Base-by-base conservation (phyloP, 2,113 vertebrate species). In the Oenanthe oenanthe region DNA sequence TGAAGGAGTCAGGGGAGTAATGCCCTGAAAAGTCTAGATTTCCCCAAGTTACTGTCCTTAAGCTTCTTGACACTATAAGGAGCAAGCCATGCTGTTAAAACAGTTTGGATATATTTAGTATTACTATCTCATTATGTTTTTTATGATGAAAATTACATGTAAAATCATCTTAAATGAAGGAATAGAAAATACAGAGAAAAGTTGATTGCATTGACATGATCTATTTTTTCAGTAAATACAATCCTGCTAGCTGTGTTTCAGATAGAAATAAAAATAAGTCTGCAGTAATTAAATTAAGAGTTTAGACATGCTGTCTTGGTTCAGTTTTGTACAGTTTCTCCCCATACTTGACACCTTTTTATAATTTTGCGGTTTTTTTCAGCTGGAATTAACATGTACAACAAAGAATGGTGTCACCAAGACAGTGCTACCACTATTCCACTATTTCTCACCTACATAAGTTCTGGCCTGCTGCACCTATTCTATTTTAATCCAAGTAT, bases 281-380 rank as follows among this genome's bases (percentile, higher is more conserved):
- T 97, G 54, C 34, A 94, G 63, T 97, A 97, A 97, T 96, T 96
- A 97, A 97, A 97, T 97, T 96, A 97, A 97, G 81, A 87, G 31
- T 31, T 96, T 97, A 92, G 66, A 40, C 63, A 80, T 76, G 70
- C 73, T 95, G 42, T 42, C 95, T 92, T 85, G 32, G 10, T 86
- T 68, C 91, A 88, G 45, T 82, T 95, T 89, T 62, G 42, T 63
- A 65, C 29, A 45, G 14, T 1, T 17, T 75, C 63, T 83, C 79
- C 31, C 12, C 36, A 45, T 32, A 77, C 42, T 40, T 94, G 26
- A 51, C 26, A 82, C 20, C n/a, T 84, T 22, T 78, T 94, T 13
- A 34, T 51, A n/a, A 74, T 60, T 88, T 66, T 26, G 12, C 19
- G 5, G 0, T 7, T 51, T 51, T 75, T 68, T 75, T 48, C 24